Base-by-base conservation (phyloP, 2,888 invertebrate species). In the Mystacides longicornis region DNA sequence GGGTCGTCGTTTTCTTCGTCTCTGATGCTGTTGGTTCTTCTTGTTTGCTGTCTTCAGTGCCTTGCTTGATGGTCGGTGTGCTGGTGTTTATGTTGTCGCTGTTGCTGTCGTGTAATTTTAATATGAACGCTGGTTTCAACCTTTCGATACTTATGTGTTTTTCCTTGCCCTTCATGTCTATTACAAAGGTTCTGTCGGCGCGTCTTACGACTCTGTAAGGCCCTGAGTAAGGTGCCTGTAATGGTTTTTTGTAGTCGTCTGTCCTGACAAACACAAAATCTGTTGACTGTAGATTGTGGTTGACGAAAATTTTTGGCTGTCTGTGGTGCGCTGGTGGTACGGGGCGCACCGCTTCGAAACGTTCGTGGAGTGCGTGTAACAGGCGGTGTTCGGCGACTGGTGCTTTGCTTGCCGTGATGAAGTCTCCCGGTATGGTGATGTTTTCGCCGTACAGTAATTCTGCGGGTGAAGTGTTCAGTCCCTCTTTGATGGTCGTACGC, bases 381-480 rank as follows among this genome's bases (percentile, higher is more conserved):
- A 2, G 33, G 23, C 11, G 20, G 45, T 3, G 43, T 21, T n/a
- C 22, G 18, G 14, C 19, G 9, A 2, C 23, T 9, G 7, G 16
- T 14, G 19, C 37, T 14, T 18, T 27, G 27, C 14, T 1, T 11
- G 23, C 59, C 62, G 56, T 37, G 14, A 14, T 20, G 20, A 45
- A 63, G 21, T 65, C 64, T 9, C 64, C 64, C 1, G 65, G 66
- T n/a, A 66, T 51, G 4, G 61, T 53, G 19, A 67, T 52, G 22
- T 56, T 49, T n/a, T 54, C 43, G 1, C 66, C 64, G 49, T 62
- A 65, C 1, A 59, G 60, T 23, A 67, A 22, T 51, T 65, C 61
- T 2, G 65, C 66, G 21, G 64, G 60, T 18, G 63, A 62, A 9
- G 61, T 50, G n/a, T 61, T 55, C 1, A 59, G 52, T 46, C 64